Evolutionary conservation across 2,113 vertebrate genomes (phyloP).

Genomic region (Aphyosemion australe): DNA sequence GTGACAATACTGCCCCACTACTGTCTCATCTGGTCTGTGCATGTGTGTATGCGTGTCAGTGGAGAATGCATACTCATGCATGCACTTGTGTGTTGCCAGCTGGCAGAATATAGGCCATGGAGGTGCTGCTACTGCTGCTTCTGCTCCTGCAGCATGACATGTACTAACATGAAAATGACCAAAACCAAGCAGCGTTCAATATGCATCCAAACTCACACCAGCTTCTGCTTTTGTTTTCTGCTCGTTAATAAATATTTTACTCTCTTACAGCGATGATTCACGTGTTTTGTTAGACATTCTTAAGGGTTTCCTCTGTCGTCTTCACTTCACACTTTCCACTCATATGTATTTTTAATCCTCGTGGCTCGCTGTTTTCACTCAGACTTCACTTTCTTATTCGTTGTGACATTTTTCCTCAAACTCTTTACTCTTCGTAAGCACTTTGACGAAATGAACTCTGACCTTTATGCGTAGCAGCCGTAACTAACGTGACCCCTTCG

Average conservation of each 20-base stretch:
- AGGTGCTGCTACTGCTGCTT: conserved; percentile 31
- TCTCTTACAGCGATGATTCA: conserved; percentile 8
- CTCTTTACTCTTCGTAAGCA: conserved; percentile 7
- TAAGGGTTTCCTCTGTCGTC: neutral
- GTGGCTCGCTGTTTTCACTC: neutral
- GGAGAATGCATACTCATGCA: conserved; percentile 53
- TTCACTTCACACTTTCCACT: conserved; percentile 10
- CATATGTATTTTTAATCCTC: conserved; percentile 1
- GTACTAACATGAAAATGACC: conserved; percentile 54
- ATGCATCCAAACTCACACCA: neutral
- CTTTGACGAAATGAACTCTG: conserved; percentile 4
- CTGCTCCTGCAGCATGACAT: conserved; percentile 40
- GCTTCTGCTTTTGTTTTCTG: neutral
- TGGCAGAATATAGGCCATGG: conserved; percentile 76
- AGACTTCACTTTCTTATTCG: conserved; percentile 14
- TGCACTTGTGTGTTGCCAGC: conserved; percentile 62
- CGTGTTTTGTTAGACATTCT: conserved; percentile 6
- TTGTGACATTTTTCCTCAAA: neutral
- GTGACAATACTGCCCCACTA: conserved; percentile 54
- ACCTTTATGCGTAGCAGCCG: neutral
- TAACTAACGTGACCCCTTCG: neutral
- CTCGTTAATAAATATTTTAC: conserved; percentile 8
- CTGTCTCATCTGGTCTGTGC: conserved; percentile 68
- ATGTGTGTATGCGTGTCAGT: conserved; percentile 39
- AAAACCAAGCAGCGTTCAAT: conserved; percentile 33